A percentile compares a stretch with the other conserved stretches of the same genome.
phyloP scores from a whole-genome alignment of 2,113 vertebrate genomes.

The Trematomus loennbergii region DNA sequence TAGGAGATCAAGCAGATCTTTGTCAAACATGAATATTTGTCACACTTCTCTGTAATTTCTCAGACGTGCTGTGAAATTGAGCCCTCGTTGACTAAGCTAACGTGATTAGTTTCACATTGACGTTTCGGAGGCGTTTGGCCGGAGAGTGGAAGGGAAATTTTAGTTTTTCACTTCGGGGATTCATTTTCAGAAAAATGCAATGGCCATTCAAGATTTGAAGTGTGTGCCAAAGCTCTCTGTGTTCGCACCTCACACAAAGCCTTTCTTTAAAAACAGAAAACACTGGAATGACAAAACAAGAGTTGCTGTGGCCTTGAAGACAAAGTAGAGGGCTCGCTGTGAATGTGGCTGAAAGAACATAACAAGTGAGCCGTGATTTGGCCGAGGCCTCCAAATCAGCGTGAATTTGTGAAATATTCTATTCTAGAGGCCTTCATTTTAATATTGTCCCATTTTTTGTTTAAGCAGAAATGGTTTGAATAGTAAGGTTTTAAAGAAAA shows the following conservation, averaged over 20 bases:
- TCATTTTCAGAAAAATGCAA: constrained; percentile 28
- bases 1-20: constrained; percentile 5
- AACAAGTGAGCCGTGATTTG: constrained; percentile 14
- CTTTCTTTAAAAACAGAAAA: constrained; percentile 25
- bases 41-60: constrained; percentile 34
- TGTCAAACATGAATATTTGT: neutral
- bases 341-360: neutral
- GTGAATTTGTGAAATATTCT: constrained; percentile 4
- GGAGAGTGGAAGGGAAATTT: constrained; percentile 22
- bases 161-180: neutral
- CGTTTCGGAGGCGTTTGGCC: constrained; percentile 28
- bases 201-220: constrained; percentile 28
- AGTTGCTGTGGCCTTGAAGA: constrained; percentile 8
- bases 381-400: neutral
- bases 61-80: constrained; percentile 40
- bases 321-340: constrained; percentile 18
- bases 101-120: constrained; percentile 23
- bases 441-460: neutral
- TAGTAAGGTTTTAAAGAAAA: too few species aligned
- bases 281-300: constrained; percentile 17
- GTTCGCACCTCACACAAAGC: constrained; percentile 50
- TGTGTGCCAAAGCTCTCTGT: constrained; percentile 25
- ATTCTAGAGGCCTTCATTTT: neutral
- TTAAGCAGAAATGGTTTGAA: neutral
- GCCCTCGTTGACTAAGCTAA: constrained; percentile 36